Evolutionary conservation across 1,140 invertebrate genomes (phyloP).

Genomic region (Steinernema feltiae): DNA sequence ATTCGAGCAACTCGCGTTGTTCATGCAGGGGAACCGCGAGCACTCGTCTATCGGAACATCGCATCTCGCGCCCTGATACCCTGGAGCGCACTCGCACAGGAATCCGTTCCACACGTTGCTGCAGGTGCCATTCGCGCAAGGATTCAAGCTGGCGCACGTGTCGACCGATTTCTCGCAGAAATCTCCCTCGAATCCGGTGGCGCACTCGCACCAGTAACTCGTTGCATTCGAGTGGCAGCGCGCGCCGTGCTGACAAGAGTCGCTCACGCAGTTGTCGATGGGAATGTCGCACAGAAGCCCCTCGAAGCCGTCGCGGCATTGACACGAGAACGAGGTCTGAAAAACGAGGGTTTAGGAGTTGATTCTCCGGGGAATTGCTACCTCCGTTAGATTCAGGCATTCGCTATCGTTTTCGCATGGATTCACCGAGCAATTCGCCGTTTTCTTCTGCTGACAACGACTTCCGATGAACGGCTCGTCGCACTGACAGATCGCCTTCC

Average conservation of each 20-base stretch:
- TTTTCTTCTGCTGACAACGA: conserved; percentile 18
- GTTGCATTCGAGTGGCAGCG: not conserved
- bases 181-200: conserved; percentile 28
- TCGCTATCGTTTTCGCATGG: conserved; percentile 43
- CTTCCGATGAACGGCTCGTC: conserved; percentile 20
- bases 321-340: conserved; percentile 18
- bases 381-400: conserved; percentile 23
- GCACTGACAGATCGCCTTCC: conserved; percentile 25
- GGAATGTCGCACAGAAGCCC: conserved; percentile 14
- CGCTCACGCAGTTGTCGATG: conserved; percentile 15
- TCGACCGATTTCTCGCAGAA: conserved; percentile 33
- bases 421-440: conserved; percentile 29
- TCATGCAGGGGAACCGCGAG: conserved; percentile 42
- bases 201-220: conserved; percentile 29
- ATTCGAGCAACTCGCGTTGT: conserved; percentile 44
- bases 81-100: conserved; percentile 39
- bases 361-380: conserved; percentile 17
- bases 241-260: not conserved
- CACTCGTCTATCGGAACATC: conserved; percentile 41
- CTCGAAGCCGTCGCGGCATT: conserved; percentile 23
- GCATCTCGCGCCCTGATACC: conserved; percentile 42
- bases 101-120: conserved; percentile 34
- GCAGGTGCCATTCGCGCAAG: conserved; percentile 40
- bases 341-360: conserved; percentile 2
- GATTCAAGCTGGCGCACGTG: conserved; percentile 21